Conservation (phyloP, 2,797 vertebrate genomes). For the Hemibagrus guttatus region DNA sequence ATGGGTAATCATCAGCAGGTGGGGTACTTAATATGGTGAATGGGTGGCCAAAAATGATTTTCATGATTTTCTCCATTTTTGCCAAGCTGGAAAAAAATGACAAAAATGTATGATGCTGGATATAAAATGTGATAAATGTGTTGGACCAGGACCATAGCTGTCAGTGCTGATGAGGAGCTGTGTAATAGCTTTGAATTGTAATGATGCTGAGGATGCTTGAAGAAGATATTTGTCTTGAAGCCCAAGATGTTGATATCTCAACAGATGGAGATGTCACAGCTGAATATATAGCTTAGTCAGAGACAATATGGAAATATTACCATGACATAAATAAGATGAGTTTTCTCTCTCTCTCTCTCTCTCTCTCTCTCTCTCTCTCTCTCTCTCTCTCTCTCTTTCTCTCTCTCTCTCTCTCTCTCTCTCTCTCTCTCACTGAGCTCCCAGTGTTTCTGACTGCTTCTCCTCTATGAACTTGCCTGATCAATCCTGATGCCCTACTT, state of each 20-base stretch:
- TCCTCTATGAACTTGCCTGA: too few species aligned
- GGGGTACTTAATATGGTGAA: conserved; percentile 62
- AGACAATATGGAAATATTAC: background rate
- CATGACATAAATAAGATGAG: too few species aligned
- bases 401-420: too few species aligned
- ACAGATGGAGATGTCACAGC: background rate
- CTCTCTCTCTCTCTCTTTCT: too few species aligned
- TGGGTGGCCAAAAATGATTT: conserved; percentile 50
- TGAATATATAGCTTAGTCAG: background rate
- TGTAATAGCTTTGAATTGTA: conserved; percentile 6
- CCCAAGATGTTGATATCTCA: background rate
- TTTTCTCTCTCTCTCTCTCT: too few species aligned
- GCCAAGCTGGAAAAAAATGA: conserved; percentile 39
- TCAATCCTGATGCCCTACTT: too few species aligned
- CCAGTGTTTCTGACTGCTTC: too few species aligned
- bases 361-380: too few species aligned
- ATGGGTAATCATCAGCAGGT: conserved; percentile 76
- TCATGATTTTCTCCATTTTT: conserved; percentile 45
- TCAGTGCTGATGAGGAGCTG: conserved; percentile 17
- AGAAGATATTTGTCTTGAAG: background rate
- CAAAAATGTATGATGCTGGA: conserved; percentile 38
- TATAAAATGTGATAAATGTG: conserved; percentile 40
- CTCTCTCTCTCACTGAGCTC: too few species aligned
- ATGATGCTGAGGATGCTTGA: background rate
- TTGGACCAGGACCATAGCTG: background rate